These are phyloP conservation scores for Dermochelys coriacea DNA, from an alignment of 2,797 vertebrate species.

Conservation along the genomic window DNA sequence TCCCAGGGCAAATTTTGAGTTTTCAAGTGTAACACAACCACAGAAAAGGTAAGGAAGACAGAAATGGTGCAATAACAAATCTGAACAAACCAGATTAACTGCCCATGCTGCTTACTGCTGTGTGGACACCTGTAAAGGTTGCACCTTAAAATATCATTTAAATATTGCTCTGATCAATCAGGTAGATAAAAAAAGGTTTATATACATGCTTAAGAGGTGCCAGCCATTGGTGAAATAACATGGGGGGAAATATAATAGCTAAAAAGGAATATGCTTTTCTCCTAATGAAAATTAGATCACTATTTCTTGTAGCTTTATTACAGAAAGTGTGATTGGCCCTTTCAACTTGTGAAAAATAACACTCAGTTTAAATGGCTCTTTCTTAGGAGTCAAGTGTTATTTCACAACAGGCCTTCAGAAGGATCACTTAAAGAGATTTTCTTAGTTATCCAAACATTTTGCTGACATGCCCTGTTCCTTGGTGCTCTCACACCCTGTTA, in stretches of 20 bases:
- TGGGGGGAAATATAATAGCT: not conserved
- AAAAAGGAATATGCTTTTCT: not conserved
- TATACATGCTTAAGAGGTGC: not conserved
- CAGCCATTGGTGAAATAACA: not conserved
- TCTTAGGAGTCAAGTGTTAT: not conserved
- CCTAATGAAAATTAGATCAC: not conserved
- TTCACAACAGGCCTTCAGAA: not conserved
- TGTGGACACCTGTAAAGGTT: not conserved
- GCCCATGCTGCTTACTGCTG: not conserved
- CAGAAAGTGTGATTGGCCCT: too few relatives aligned
- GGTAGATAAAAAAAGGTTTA: not conserved
- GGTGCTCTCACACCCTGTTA: not conserved
- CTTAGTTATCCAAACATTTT: not conserved
- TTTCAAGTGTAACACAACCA: not conserved
- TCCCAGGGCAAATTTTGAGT: not conserved
- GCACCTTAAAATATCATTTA: not conserved
- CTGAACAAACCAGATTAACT: not conserved
- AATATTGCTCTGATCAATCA: not conserved
- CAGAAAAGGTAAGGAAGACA: not conserved
- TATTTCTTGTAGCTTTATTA: not conserved
- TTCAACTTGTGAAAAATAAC: rapidly evolving
- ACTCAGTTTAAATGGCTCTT: not conserved
- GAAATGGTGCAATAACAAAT: not conserved
- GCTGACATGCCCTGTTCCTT: not conserved
- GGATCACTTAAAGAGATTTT: not conserved